Conservation (phyloP, 2,113 vertebrate species). For the Salvelinus fontinalis region DNA sequence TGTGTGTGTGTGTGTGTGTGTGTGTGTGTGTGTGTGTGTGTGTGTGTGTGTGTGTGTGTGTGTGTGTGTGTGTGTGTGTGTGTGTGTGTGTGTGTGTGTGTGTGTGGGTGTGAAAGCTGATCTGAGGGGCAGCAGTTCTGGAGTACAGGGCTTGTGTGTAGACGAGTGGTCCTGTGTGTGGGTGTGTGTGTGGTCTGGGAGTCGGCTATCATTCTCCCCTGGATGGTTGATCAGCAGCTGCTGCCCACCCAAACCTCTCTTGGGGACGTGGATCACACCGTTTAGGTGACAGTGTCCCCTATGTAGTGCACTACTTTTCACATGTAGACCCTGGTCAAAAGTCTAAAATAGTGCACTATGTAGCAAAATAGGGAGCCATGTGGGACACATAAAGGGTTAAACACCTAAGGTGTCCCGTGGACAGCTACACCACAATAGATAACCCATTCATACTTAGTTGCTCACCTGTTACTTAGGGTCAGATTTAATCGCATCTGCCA, state of each 20-base stretch:
- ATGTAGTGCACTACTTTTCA: too few relatives aligned
- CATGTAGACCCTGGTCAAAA: too few relatives aligned
- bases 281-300: neutral
- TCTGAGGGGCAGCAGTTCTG: neutral
- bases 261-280: neutral
- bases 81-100: slow-evolving; percentile 1
- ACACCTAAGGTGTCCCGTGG: neutral
- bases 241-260: neutral
- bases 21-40: slow-evolving; percentile 9
- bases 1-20: slow-evolving; percentile 17
- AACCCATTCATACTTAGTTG: too few relatives aligned
- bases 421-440: neutral
- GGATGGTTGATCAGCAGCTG: neutral
- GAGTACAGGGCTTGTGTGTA: neutral
- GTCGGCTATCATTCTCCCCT: neutral
- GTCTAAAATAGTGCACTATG: too few relatives aligned
- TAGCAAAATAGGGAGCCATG: too few relatives aligned
- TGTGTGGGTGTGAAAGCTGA: neutral
- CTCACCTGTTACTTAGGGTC: too few relatives aligned
- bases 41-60: slow-evolving; percentile 29
- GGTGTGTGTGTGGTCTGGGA: neutral
- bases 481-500: too few relatives aligned
- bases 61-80: slow-evolving; percentile 12
- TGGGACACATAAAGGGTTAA: too few relatives aligned
- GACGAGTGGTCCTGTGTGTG: neutral